A percentile compares a stretch with the other conserved stretches of the same genome.
Evolutionary conservation across 1,140 invertebrate genomes (phyloP).

Genomic region (Chelonus insularis): DNA sequence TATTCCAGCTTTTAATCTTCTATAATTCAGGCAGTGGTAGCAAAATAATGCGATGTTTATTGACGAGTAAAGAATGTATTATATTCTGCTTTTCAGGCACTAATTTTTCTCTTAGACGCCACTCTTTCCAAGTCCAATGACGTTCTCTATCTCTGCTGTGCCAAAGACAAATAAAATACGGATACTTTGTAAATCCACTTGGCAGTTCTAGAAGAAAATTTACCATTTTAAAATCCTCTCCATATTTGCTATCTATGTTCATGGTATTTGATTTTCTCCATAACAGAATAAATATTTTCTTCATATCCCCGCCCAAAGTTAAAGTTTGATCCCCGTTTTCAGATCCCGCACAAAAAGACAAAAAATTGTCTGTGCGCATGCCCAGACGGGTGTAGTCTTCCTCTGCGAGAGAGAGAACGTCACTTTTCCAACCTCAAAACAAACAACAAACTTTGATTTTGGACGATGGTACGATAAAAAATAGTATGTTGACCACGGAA

Average conservation of each 20-base stretch:
- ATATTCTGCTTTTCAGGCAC: constrained; percentile 38
- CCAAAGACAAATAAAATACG: constrained; percentile 45
- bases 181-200: constrained; percentile 47
- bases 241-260: background rate
- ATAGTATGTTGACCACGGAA: too few relatives aligned
- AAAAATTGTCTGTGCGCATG: too few relatives aligned
- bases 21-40: constrained; percentile 28
- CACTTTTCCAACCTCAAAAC: too few relatives aligned
- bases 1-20: constrained; percentile 37
- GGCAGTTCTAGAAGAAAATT: constrained; percentile 38
- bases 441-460: too few relatives aligned
- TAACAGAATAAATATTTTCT: constrained; percentile 5
- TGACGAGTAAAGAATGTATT: constrained; percentile 31
- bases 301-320: too few relatives aligned
- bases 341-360: too few relatives aligned
- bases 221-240: constrained; percentile 1
- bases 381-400: too few relatives aligned
- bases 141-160: constrained; percentile 35
- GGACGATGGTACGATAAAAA: too few relatives aligned
- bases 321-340: too few relatives aligned
- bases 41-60: constrained; percentile 30
- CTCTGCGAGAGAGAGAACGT: too few relatives aligned
- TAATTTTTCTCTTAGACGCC: constrained; percentile 29
- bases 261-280: background rate
- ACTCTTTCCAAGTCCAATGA: constrained; percentile 34